These are phyloP conservation scores for Oreotrochilus melanogaster DNA, from an alignment of 2,113 vertebrate species.

Conservation along the genomic window DNA sequence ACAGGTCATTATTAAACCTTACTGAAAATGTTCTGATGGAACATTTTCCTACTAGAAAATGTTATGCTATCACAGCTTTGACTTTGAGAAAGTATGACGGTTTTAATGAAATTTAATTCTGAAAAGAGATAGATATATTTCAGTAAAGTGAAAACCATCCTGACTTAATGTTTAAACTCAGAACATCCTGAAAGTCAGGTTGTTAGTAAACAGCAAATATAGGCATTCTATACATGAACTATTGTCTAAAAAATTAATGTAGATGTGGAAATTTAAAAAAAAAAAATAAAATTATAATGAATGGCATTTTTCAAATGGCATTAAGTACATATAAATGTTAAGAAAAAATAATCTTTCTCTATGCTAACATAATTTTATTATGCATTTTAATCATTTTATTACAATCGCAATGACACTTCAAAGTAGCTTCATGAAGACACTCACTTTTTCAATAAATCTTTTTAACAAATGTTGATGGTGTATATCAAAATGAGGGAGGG, in stretches of 20 bases:
- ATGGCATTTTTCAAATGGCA: background rate
- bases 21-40: background rate
- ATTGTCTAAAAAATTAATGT: background rate
- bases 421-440: conserved; percentile 43
- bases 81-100: background rate
- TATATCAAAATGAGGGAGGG: conserved; percentile 16
- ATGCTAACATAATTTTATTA: background rate
- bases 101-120: background rate
- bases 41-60: background rate
- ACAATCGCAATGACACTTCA: conserved; percentile 31
- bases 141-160: background rate
- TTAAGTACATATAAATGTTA: background rate
- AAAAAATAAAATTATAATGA: background rate
- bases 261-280: background rate
- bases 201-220: background rate
- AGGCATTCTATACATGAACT: background rate
- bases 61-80: background rate
- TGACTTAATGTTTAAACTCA: background rate
- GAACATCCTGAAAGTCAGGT: background rate
- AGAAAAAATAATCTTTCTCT: background rate
- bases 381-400: background rate
- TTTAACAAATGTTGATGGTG: conserved; percentile 52
- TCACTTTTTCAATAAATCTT: conserved; percentile 34
- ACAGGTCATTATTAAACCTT: background rate
- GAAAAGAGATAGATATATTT: background rate